Evolutionary conservation across 2,888 invertebrate species (phyloP), one percentile per base, ranked within the genome.

Genomic region (Rhagonycha fulva): DNA sequence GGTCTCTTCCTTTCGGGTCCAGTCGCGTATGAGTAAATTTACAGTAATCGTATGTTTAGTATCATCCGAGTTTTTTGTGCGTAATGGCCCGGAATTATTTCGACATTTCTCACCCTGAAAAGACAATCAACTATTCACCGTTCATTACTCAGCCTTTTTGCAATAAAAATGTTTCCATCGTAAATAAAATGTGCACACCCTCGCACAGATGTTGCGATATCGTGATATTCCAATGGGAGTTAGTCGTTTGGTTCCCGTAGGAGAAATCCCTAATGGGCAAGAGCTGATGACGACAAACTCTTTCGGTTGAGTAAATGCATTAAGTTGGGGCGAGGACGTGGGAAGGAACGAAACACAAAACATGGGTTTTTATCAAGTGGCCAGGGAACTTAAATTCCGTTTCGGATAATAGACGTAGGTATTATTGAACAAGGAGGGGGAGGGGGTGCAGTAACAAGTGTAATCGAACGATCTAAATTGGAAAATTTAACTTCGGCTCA

Each of bases 301-400:
- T 76, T 74, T 72, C 77, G 75, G 62, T 70, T 75, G 77, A 77
- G 66, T 75, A 72, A 77, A 61, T 74, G 68, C 77, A 72, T 68
- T 66, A 70, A 70, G 61, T 66, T 68, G 66, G 77, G 74, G 72
- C 23, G 75, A 47, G 70, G 23, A 28, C 74, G 75, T 77, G 77
- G 77, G 77, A 77, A 75, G 74, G 63, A 72, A 63, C 60, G 26
- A 32, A 73, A 76, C 68, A 71, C 63, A 72, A 32, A 70, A 68
- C 47, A 77, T 77, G 74, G 74, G 74, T 74, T 75, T 75, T 77
- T 69, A 68, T 77, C 68, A 72, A 71, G 77, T 72, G 74, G 72
- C 74, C 68, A 62, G 62, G 67, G 30, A 30, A 61, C 47, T 74
- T 70, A 77, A 72, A 70, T 69, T 62, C 32, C 62, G 19, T 30